Conservation (phyloP, 92 coral and sea anemone species). For the Epizoanthus scotinus region DNA sequence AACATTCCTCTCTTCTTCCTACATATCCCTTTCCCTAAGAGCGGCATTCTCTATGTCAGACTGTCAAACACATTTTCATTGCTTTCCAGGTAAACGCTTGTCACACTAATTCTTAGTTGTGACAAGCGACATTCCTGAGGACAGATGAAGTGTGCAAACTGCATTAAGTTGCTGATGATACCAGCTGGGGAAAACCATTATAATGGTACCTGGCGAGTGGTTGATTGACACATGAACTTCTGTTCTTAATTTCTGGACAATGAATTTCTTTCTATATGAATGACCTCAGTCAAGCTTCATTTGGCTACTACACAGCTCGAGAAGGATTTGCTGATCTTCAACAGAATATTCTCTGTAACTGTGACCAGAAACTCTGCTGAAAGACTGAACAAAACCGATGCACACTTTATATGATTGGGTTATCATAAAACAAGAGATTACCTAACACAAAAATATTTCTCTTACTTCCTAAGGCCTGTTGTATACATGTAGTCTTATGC, state of each 20-base stretch:
- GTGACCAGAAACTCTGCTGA: too few relatives aligned
- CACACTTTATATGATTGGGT: too few relatives aligned
- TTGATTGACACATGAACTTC: constrained; percentile 48
- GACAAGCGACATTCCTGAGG: constrained; percentile 60
- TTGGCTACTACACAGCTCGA: not conserved
- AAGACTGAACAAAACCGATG: too few relatives aligned
- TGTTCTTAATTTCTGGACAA: not conserved
- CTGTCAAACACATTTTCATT: not conserved
- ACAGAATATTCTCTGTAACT: not conserved
- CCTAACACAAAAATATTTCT: too few relatives aligned
- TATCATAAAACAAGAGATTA: too few relatives aligned
- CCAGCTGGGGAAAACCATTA: constrained; percentile 84
- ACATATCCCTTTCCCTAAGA: too few relatives aligned
- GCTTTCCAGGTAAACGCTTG: constrained; percentile 89
- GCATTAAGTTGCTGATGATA: constrained; percentile 58
- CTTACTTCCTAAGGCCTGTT: too few relatives aligned
- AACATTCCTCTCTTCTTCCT: too few relatives aligned
- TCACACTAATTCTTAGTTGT: constrained; percentile 45
- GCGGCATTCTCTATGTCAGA: too few relatives aligned
- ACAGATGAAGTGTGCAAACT: constrained; percentile 42
- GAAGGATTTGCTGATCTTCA: not conserved
- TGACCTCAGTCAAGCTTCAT: not conserved
- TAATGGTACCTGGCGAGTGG: constrained; percentile 78
- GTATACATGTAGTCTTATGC: too few relatives aligned
- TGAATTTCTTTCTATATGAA: too few relatives aligned